phyloP scores from a whole-genome alignment of 2,113 vertebrate genomes.

The Anoura caudifer region DNA sequence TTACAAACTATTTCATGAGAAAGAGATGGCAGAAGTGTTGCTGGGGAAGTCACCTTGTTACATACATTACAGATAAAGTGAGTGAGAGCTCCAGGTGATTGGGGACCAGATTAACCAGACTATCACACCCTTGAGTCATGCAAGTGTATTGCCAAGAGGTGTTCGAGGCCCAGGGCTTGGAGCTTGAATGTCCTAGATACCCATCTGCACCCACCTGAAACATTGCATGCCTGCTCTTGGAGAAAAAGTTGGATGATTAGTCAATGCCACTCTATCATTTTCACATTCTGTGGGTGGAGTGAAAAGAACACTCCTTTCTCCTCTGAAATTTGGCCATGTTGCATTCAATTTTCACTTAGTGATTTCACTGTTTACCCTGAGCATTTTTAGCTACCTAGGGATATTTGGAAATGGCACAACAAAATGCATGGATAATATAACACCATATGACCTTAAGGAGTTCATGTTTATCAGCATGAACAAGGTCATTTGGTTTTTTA shows the following conservation, averaged over 20 bases:
- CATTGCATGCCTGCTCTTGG: not conserved
- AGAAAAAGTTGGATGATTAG: not conserved
- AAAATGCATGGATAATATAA: not conserved
- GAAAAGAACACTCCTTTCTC: not conserved
- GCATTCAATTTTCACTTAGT: not conserved
- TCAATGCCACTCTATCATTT: not conserved
- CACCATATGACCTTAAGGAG: not conserved
- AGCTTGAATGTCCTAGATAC: not conserved
- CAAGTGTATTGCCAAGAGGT: not conserved
- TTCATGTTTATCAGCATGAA: not conserved
- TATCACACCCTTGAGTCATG: not conserved
- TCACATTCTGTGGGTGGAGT: not conserved
- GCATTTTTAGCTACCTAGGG: not conserved
- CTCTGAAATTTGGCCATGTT: not conserved
- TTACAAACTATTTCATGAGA: slow-evolving; percentile 13
- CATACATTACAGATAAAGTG: not conserved
- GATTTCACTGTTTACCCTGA: not conserved
- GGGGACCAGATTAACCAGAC: not conserved
- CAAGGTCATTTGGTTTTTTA: not conserved
- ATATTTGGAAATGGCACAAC: not conserved
- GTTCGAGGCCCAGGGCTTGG: not conserved
- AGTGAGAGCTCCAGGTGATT: not conserved
- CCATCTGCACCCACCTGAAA: not conserved
- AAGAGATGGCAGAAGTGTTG: not conserved
- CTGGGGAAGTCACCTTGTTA: not conserved